Conservation (phyloP, 2,113 vertebrate species). For the Typhlomys cinereus region DNA sequence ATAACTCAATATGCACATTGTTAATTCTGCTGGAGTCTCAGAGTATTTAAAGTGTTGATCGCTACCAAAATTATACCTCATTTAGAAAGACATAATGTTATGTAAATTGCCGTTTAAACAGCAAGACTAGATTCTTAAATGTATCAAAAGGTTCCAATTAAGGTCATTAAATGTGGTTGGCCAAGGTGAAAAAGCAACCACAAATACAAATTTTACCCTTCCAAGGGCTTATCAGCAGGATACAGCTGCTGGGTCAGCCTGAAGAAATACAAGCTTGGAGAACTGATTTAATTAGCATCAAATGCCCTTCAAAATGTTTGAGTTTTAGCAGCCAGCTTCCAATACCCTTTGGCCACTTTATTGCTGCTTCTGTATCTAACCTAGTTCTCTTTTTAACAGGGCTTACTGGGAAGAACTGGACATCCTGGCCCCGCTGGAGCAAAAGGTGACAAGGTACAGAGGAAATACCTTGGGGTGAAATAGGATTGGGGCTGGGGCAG, state of each 20-base stretch:
- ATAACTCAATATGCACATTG: constrained; percentile 46
- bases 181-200: constrained; percentile 74
- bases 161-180: constrained; percentile 71
- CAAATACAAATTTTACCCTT: constrained; percentile 74
- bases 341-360: constrained; percentile 33
- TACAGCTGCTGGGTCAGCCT: constrained; percentile 69
- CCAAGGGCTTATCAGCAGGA: constrained; percentile 70
- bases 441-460: constrained; percentile 89
- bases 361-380: constrained; percentile 64
- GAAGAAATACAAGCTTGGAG: constrained; percentile 73
- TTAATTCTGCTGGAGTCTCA: constrained; percentile 50
- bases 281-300: constrained; percentile 70
- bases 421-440: constrained; percentile 84
- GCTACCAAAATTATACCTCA: constrained; percentile 63
- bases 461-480: background rate
- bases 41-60: constrained; percentile 67
- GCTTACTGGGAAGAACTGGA: constrained; percentile 91
- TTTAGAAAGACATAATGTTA: constrained; percentile 74
- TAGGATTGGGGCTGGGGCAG: background rate
- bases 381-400: constrained; percentile 86
- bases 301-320: constrained; percentile 71
- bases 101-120: constrained; percentile 79
- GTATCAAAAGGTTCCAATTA: constrained; percentile 71
- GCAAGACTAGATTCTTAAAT: constrained; percentile 68
- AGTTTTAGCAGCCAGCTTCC: constrained; percentile 62